Evolutionary conservation across 2,888 invertebrate species (phyloP).

Genomic region (Incurvaria masculella): DNA sequence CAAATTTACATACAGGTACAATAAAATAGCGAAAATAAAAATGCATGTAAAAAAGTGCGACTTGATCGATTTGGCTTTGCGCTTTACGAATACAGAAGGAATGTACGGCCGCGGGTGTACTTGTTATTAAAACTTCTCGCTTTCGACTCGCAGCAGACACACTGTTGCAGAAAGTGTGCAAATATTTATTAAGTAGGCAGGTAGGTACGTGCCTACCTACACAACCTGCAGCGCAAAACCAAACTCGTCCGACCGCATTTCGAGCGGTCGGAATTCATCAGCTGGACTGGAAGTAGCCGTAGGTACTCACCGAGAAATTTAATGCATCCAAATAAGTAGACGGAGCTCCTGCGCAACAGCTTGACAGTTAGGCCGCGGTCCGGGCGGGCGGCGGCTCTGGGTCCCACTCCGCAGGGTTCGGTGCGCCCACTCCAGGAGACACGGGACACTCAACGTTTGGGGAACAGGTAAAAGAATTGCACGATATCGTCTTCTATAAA

Average conservation of each 20-base stretch:
- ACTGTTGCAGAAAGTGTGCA: background rate
- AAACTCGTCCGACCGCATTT: background rate
- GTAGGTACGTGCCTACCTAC: background rate
- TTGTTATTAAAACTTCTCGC: background rate
- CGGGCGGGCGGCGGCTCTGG: constrained; percentile 23
- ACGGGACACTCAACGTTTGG: constrained; percentile 37
- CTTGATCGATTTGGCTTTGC: too few species aligned
- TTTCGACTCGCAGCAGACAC: background rate
- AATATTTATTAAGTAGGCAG: background rate
- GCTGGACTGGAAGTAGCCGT: too few species aligned
- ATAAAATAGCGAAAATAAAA: too few species aligned
- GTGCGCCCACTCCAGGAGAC: constrained; percentile 19
- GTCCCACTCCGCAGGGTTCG: constrained; percentile 7
- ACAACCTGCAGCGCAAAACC: background rate
- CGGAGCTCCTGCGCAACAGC: constrained; percentile 6
- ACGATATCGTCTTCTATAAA: background rate
- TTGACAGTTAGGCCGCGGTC: constrained; percentile 12
- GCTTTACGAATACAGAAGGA: too few species aligned
- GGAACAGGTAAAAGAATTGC: constrained; percentile 32
- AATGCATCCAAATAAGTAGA: constrained; percentile 3
- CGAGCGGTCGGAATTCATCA: background rate
- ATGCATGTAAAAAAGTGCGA: too few species aligned
- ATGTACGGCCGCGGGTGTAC: too few species aligned
- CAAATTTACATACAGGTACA: too few species aligned
- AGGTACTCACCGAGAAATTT: background rate